Evolutionary conservation across 1,140 invertebrate species (phyloP).

Genomic region (Teleopsis dalmanni): DNA sequence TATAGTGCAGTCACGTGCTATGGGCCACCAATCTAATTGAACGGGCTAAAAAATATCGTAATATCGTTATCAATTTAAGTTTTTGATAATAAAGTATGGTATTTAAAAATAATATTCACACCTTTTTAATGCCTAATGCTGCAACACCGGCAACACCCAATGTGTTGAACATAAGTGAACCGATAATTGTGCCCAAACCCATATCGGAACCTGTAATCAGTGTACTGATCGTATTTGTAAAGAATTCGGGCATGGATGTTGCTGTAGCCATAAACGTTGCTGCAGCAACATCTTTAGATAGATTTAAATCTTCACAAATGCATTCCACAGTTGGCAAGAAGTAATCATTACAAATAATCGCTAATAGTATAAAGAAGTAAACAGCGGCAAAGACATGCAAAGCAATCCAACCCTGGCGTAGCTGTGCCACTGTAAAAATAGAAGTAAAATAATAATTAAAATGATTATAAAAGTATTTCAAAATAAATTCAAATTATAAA

Average conservation of each 20-base stretch:
- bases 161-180: constrained; percentile 81
- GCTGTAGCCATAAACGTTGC: constrained; percentile 89
- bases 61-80: background rate
- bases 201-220: constrained; percentile 69
- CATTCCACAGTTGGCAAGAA: constrained; percentile 74
- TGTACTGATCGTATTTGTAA: constrained; percentile 80
- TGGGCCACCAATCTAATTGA: constrained; percentile 72
- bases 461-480: no score
- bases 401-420: constrained; percentile 59
- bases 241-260: constrained; percentile 83
- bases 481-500: no score
- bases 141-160: constrained; percentile 80
- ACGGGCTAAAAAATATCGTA: constrained; percentile 57
- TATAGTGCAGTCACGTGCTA: constrained; percentile 74
- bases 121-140: constrained; percentile 63
- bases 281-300: constrained; percentile 75
- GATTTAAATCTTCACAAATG: constrained; percentile 65
- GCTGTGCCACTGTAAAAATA: constrained; percentile 50
- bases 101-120: constrained; percentile 32
- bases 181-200: constrained; percentile 74
- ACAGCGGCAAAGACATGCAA: constrained; percentile 67
- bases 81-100: background rate
- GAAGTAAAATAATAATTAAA: no score
- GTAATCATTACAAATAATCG: constrained; percentile 79
- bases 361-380: constrained; percentile 71